Evolutionary conservation across 2,797 vertebrate genomes (phyloP), one percentile per base, ranked within the genome.

Genomic region (Acanthornis magna): DNA sequence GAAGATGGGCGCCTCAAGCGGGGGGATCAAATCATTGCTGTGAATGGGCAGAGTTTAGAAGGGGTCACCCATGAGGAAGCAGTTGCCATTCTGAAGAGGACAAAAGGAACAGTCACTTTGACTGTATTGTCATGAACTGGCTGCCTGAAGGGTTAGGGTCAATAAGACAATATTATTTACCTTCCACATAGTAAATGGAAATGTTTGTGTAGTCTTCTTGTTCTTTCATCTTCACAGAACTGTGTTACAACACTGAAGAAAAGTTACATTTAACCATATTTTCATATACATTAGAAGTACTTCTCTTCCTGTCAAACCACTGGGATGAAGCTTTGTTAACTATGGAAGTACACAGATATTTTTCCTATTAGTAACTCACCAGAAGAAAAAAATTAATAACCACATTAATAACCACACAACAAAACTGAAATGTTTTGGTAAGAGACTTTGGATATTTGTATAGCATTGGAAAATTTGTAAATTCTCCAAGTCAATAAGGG

Each of bases 11-110:
- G 98, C 32, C 98, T 99, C 81, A 99, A 99, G 96, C 98, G 99
- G 7, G 99, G 99, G 1, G 99, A 99, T 97, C 99, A 99, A 96
- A 99, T 99, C 80, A 98, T 99, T 91, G 99, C 99, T 7, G 99
- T 99, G 53, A 99, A 99, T 29, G 98, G 98, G 26, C 99, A 99
- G 96, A 99, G 98, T 84, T 98, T 99, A 90, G 99, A 99, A 90
- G 99, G 99, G 9, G 99, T 99, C 42, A 99, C 99, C 34, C 99
- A 99, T 2, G 99, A 99, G 97, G 99, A 99, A 95, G 99, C 99
- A 0, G 99, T 99, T 9, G 98, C 98, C 94, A 99, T 99, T 96
- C 98, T 99, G 88, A 99, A 99, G 96, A 98, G 98, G 96, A 99
- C 99, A 95, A 99, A 99, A 98, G 99, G 99, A 97, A 98, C 98